Percentiles rank a stretch among this genome's conserved stretches.
Evolutionary conservation across 2,797 vertebrate species (phyloP).

Genomic region (Parambassis ranga): DNA sequence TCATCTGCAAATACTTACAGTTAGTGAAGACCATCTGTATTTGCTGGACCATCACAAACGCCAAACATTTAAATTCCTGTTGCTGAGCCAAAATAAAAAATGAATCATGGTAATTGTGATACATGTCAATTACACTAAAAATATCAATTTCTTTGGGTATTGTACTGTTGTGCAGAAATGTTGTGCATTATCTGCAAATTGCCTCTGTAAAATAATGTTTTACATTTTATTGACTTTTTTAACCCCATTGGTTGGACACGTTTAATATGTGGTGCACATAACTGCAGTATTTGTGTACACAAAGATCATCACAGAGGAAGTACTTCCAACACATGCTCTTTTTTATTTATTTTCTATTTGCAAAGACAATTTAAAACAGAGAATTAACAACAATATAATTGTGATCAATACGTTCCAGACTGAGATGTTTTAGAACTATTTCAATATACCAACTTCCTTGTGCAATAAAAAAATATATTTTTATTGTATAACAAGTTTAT

Average conservation of each 20-base stretch:
- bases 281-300: too few species aligned
- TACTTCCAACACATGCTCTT: not conserved
- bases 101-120: not conserved
- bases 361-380: not conserved
- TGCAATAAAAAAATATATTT: conserved; percentile 7
- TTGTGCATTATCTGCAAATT: not conserved
- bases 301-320: too few species aligned
- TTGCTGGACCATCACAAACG: not conserved
- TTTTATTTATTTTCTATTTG: conserved; percentile 21
- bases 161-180: not conserved
- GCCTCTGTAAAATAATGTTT: too few species aligned
- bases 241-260: too few species aligned
- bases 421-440: conserved; percentile 32
- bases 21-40: not conserved
- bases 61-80: not conserved
- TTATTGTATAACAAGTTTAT: conserved; percentile 4
- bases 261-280: not conserved
- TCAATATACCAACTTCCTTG: conserved; percentile 28
- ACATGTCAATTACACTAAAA: not conserved
- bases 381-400: too few species aligned
- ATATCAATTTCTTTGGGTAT: not conserved
- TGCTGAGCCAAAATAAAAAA: too few species aligned
- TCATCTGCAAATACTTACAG: conserved; percentile 14
- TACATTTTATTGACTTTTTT: not conserved
- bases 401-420: conserved; percentile 25